Percentiles rank a stretch among this genome's conserved stretches.
Conservation (phyloP, 2,888 invertebrate species). For the Portevinia maculata region DNA sequence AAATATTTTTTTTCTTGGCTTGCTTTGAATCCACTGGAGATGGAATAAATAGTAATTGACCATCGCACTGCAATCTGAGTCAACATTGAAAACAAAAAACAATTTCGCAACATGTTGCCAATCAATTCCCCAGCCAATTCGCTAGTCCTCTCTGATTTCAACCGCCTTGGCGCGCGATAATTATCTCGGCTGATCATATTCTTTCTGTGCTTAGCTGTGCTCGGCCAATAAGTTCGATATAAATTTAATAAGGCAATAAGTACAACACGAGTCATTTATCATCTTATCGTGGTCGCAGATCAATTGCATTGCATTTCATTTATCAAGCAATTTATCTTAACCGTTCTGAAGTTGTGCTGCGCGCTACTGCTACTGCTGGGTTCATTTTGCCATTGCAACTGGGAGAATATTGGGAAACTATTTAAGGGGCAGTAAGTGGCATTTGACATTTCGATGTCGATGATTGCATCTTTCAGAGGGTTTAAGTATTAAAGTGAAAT, state of each 20-base stretch:
- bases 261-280: slow-evolving; percentile 67
- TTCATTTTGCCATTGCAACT: neutral
- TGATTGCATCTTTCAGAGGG: slow-evolving; percentile 19
- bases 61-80: slow-evolving; percentile 53
- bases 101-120: slow-evolving; percentile 54
- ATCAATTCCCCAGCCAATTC: slow-evolving; percentile 46
- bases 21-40: slow-evolving; percentile 12
- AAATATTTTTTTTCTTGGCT: neutral
- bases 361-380: neutral
- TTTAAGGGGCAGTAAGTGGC: slow-evolving; percentile 28
- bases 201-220: slow-evolving; percentile 1
- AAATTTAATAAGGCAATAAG: slow-evolving; percentile 67
- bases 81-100: slow-evolving; percentile 16
- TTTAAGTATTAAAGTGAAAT: neutral
- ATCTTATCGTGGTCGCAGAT: slow-evolving; percentile 59
- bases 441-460: slow-evolving; percentile 44
- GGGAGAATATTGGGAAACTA: slow-evolving; percentile 35
- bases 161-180: slow-evolving; percentile 54
- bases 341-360: slow-evolving; percentile 28
- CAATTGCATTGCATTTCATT: slow-evolving; percentile 57
- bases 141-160: slow-evolving; percentile 39
- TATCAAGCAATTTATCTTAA: slow-evolving; percentile 67
- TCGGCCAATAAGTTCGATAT: slow-evolving; percentile 44
- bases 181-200: slow-evolving; percentile 68
- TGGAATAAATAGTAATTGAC: slow-evolving; percentile 6